Conservation (phyloP, 2,888 invertebrate species). For the Chrysolina haemoptera region DNA sequence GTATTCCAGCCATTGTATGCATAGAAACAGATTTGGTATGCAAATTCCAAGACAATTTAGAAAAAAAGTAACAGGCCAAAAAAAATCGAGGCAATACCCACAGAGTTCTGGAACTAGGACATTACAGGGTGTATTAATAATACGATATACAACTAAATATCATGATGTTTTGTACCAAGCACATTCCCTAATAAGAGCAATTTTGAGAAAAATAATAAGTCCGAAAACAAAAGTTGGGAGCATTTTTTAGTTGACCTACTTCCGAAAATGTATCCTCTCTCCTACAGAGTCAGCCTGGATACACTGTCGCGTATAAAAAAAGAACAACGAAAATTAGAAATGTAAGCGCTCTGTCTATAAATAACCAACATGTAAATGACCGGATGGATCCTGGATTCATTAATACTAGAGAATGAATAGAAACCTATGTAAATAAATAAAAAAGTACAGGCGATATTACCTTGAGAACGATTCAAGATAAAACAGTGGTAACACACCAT, state of each 20-base stretch:
- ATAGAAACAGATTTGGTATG: background rate
- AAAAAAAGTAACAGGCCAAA: background rate
- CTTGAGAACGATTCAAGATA: no score
- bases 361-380: conserved; percentile 2
- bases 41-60: background rate
- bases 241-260: background rate
- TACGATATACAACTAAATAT: no score
- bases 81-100: background rate
- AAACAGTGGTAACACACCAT: no score
- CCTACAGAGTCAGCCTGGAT: background rate
- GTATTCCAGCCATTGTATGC: conserved; percentile 1
- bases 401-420: background rate
- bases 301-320: background rate
- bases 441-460: no score
- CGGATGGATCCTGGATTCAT: conserved; percentile 3
- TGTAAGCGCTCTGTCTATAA: background rate
- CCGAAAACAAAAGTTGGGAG: no score
- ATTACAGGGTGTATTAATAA: background rate
- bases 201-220: no score
- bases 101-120: background rate
- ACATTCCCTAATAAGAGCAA: no score
- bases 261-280: background rate
- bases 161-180: no score
- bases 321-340: conserved; percentile 16
- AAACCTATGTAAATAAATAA: background rate